These are phyloP conservation scores for Cotesia vestalis DNA, from an alignment of 1,140 invertebrate genomes.

Conservation along the genomic window DNA sequence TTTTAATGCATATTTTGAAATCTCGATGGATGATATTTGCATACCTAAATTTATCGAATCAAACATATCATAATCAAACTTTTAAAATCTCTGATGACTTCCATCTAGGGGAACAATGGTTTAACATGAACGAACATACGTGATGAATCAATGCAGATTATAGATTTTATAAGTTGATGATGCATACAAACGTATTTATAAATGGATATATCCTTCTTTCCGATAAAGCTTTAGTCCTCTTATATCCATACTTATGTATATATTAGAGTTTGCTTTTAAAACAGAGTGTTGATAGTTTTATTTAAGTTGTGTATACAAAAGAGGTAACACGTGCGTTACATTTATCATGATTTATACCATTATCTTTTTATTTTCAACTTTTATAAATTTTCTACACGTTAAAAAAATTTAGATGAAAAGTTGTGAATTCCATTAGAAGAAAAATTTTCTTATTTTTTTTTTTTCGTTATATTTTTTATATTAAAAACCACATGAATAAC, in stretches of 20 bases:
- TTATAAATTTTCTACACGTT: not conserved
- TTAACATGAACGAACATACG: slow-evolving; percentile 36
- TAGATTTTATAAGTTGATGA: not conserved
- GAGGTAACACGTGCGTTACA: slow-evolving; percentile 38
- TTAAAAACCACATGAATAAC: too few relatives aligned
- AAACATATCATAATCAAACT: slow-evolving; percentile 3
- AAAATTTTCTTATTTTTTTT: not conserved
- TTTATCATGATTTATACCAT: slow-evolving; percentile 40
- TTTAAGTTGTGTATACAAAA: slow-evolving; percentile 34
- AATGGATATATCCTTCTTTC: not conserved
- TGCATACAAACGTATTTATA: too few relatives aligned
- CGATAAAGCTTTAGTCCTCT: not conserved
- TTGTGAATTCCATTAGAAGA: too few relatives aligned
- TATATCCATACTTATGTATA: not conserved
- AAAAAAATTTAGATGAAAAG: not conserved
- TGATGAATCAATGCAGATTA: slow-evolving; percentile 30
- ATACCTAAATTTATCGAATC: not conserved
- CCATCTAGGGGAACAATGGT: not conserved
- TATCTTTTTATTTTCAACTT: slow-evolving; percentile 7
- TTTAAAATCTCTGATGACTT: not conserved
- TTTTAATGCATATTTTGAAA: too few relatives aligned
- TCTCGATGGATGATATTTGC: not conserved
- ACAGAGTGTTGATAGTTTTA: slow-evolving; percentile 41
- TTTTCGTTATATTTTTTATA: not conserved
- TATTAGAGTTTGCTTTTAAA: not conserved